phyloP scores from a whole-genome alignment of 2,888 invertebrate genomes.

The Cephus spinipes region DNA sequence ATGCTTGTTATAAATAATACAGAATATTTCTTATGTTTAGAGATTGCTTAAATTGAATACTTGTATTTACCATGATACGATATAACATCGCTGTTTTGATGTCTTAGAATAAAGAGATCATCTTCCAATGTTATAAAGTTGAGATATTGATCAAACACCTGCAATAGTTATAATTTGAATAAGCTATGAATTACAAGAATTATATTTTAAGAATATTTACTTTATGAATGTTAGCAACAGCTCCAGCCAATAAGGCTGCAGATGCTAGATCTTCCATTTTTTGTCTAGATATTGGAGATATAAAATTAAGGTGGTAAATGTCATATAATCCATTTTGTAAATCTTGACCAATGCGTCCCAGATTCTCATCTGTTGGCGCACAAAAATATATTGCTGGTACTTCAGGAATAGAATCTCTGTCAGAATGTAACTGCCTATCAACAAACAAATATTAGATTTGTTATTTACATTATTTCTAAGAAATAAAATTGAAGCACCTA shows the following conservation, averaged over 20 bases:
- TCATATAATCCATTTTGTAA: conserved; percentile 92
- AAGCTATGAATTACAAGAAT: not conserved
- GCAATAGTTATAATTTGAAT: conserved; percentile 35
- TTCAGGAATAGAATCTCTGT: conserved; percentile 94
- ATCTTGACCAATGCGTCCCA: conserved; percentile 93
- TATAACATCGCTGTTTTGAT: conserved; percentile 90
- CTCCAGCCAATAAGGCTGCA: conserved; percentile 89
- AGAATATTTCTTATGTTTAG: not conserved
- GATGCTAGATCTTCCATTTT: conserved; percentile 96
- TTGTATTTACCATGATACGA: conserved; percentile 87
- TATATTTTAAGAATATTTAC: conserved; percentile 60
- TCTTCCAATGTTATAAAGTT: conserved; percentile 99
- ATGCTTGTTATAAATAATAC: not conserved
- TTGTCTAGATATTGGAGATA: conserved; percentile 93
- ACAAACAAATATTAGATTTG: conserved; percentile 22
- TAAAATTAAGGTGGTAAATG: conserved; percentile 95
- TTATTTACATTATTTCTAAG: conserved; percentile 2
- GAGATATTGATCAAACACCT: conserved; percentile 97
- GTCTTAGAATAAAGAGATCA: conserved; percentile 94
- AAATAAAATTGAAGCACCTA: not conserved
- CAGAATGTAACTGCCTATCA: conserved; percentile 85
- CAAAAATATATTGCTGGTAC: conserved; percentile 99
- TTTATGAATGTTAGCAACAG: conserved; percentile 93
- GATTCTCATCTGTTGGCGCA: conserved; percentile 94
- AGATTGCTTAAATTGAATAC: not conserved